phyloP scores from a whole-genome alignment of 1,140 invertebrate species.

The Anastrepha obliqua region DNA sequence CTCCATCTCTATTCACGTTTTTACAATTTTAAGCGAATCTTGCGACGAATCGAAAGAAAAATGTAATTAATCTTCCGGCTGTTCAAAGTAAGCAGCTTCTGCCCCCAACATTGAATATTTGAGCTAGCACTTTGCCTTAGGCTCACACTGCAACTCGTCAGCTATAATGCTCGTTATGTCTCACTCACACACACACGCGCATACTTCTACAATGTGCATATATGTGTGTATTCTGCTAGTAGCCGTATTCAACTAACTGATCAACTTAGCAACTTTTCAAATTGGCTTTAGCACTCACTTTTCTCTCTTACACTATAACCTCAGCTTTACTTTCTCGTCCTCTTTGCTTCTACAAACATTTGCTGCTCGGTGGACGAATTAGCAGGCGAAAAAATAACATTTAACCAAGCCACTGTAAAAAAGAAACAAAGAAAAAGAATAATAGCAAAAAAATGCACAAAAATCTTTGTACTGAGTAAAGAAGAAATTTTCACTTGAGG shows the following conservation, averaged over 20 bases:
- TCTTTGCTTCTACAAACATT: not conserved
- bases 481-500: not conserved
- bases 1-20: not conserved
- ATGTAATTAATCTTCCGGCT: conserved; percentile 25
- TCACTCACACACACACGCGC: not conserved
- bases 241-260: not conserved
- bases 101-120: not conserved
- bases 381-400: conserved; percentile 34
- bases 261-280: conserved; percentile 47
- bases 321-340: not conserved
- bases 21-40: not conserved
- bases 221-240: not conserved
- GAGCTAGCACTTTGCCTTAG: not conserved
- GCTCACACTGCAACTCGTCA: not conserved
- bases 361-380: conserved; percentile 33
- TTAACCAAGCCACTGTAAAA: not conserved
- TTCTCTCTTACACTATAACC: not conserved
- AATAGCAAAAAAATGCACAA: not conserved
- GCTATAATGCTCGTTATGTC: not conserved
- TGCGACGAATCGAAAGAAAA: not conserved
- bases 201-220: not conserved
- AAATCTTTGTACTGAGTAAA: not conserved
- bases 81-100: conserved; percentile 2
- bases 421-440: not conserved
- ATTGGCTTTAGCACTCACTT: conserved; percentile 6